Conservation (phyloP, 2,113 vertebrate genomes). For the Passerina amoena region DNA sequence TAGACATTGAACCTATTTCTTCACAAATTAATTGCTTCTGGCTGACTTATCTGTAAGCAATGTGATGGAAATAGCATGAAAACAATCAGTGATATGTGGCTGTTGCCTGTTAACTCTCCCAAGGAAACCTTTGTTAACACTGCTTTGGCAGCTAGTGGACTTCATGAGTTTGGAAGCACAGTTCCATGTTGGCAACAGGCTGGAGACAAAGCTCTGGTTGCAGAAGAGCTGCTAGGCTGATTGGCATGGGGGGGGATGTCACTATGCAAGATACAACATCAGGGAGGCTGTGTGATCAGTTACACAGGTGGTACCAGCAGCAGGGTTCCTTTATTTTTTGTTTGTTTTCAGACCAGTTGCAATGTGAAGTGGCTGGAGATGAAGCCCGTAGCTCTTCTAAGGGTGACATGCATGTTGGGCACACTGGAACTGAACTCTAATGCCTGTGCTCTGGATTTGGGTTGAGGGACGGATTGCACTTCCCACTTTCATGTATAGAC, state of each 20-base stretch:
- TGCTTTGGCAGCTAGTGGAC: background rate
- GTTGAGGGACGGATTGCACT: background rate
- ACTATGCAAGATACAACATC: background rate
- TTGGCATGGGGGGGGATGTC: background rate
- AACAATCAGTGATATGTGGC: background rate
- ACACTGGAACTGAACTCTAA: background rate
- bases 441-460: rapidly evolving
- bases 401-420: background rate
- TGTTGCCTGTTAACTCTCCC: background rate
- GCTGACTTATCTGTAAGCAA: conserved; percentile 33
- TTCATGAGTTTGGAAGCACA: background rate
- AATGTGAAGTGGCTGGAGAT: background rate
- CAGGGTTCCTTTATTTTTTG: background rate
- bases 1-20: background rate
- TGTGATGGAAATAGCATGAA: conserved; percentile 6
- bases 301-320: background rate
- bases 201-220: background rate
- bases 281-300: background rate
- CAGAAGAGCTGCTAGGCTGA: background rate
- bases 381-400: background rate
- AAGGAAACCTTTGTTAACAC: background rate
- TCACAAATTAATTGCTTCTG: conserved; percentile 29
- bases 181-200: background rate
- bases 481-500: background rate
- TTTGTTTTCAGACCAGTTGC: background rate